Base-by-base conservation (phyloP, 1,140 invertebrate genomes). In the Drosophila ercepeae region DNA sequence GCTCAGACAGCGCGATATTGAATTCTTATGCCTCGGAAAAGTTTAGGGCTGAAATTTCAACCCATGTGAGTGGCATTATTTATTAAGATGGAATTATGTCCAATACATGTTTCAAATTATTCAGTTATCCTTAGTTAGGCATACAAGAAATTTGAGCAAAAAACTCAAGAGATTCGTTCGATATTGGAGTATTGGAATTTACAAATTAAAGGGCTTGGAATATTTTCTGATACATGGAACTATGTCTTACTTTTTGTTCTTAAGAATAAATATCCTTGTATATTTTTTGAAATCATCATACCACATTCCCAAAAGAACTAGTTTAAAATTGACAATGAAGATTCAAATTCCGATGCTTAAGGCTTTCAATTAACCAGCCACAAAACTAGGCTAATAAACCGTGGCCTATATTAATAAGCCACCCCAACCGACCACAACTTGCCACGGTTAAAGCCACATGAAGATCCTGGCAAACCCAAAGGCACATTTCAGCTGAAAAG, bases 1-100 rank as follows among this genome's bases (percentile, higher is more conserved):
- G 42, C 57, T 41, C 61, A 63, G 61, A 63, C 61, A 29, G 34
- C 58, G 61, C 44, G 58, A 23, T 41, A 63, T 65, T 63, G 57
- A 63, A 50, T 63, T 63, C 63, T 42, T 61, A 61, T 64, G 61
- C 32, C 44, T 25, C 34, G 16, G 13, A 23, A 34, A 29, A n/a
- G 29, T 32, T 32, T 44, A 32, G 25, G 60, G 29, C 63, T 44
- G 29, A 34, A 67, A 65, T 65, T 67, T 64, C 21, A 67, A 67
- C 64, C 34, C 19, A 42, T 61, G 55, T 48, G 42, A 21, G 21
- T n/a, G 34, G 16, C 13, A 39, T 39, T 63, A 36, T 63, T 60
- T 44, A 60, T 39, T 60, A 63, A 23, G 41, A 39, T 39, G n/a
- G 21, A 18, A 39, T 11, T 32, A 32, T 32, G 29, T 32, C 9